Base-by-base conservation (phyloP, 2,113 vertebrate species). In the Procavia capensis region DNA sequence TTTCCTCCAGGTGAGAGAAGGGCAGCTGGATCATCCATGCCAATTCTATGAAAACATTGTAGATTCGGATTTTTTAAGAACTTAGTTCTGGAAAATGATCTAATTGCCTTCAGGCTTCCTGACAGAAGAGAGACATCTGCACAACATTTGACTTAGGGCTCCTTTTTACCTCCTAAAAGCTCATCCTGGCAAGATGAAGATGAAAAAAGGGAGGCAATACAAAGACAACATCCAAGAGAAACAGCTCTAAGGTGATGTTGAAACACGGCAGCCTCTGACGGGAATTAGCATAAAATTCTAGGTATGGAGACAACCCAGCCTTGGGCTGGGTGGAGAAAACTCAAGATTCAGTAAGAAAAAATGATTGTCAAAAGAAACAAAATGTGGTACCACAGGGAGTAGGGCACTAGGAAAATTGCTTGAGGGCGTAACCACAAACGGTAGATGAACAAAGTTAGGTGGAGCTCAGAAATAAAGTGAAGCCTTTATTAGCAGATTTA, bases 371-470 rank as follows among this genome's bases (percentile, higher is more conserved):
- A 92, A 93, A 93, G 59, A 78, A 91, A 91, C 85, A 92, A 92
- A 96, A 74, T 88, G 84, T 91, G 75, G 36, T 95, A 94, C 90
- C 91, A 88, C 70, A 93, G 87, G 88, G 92, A 87, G 39, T 70
- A 64, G 85, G 93, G 70, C 96, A 96, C 85, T 94, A 88, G 86
- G 83, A 95, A 98, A 97, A 93, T 79, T 91, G 80, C 80, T 88
- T 27, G 50, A 93, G 94, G 93, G 90, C 91, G 82, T 92, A 76
- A 94, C 83, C 90, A 95, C 87, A 93, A 84, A 87, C 74, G 90
- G 79, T 94, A 96, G 70, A 91, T 93, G 64, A 86, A 93, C 95
- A 96, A 94, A 97, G 76, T 96, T 96, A 97, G 97, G 96, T 87
- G 94, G 96, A 68, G 95, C 59, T 43, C 85, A 90, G 83, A 97